Conservation (phyloP, 2,797 vertebrate species). For the Amniataba percoides region DNA sequence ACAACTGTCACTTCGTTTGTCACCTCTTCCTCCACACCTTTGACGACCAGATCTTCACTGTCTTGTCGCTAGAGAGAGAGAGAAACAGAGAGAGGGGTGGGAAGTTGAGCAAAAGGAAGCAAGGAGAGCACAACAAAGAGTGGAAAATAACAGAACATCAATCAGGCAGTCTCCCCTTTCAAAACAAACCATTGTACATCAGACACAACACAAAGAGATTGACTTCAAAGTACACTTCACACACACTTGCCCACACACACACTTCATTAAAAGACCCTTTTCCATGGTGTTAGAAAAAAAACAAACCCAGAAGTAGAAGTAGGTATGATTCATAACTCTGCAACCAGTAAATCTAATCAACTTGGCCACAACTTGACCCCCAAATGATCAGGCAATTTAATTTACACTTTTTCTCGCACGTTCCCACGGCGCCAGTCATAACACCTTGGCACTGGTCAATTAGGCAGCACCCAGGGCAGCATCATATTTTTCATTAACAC, state of each 20-base stretch:
- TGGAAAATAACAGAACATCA: constrained; percentile 63
- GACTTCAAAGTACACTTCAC: constrained; percentile 55
- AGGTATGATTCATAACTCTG: constrained; percentile 19
- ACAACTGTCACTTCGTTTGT: constrained; percentile 48
- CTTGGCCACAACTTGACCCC: constrained; percentile 14
- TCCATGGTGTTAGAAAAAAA: constrained; percentile 22
- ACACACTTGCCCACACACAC: constrained; percentile 26
- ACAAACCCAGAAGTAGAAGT: constrained; percentile 23
- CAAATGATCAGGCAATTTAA: constrained; percentile 23
- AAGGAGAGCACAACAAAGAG: constrained; percentile 34
- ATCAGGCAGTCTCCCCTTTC: constrained; percentile 58
- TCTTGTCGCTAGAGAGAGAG: constrained; percentile 88
- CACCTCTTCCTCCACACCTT: constrained; percentile 87
- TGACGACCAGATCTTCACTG: constrained; percentile 93
- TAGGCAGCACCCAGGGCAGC: not conserved
- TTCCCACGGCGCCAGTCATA: not conserved
- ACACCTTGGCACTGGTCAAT: constrained; percentile 8
- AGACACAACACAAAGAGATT: constrained; percentile 45
- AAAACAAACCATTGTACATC: constrained; percentile 58
- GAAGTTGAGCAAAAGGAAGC: constrained; percentile 30
- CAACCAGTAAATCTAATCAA: constrained; percentile 40
- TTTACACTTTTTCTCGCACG: constrained; percentile 19
- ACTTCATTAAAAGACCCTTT: constrained; percentile 53
- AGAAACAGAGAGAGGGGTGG: not conserved
- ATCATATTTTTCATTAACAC: constrained; percentile 32